Evolutionary conservation across 2,888 invertebrate genomes (phyloP).

Genomic region (Cheilosia grossa): DNA sequence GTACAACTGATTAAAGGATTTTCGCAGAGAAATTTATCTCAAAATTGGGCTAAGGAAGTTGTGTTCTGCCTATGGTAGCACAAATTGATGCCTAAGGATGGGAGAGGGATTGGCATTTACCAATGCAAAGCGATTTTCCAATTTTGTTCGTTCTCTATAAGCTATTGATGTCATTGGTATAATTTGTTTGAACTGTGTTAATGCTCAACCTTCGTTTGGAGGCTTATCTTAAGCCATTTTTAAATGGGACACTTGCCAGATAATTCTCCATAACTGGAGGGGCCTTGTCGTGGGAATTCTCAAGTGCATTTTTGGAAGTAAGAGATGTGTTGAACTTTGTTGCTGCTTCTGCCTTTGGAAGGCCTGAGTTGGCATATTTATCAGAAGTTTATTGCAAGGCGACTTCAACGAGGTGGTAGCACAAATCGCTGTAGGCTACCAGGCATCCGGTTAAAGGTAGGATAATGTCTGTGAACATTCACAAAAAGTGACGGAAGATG

Average conservation of each 20-base stretch:
- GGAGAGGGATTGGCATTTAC: neutral
- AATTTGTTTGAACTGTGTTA: slow-evolving; percentile 45
- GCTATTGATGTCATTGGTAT: slow-evolving; percentile 58
- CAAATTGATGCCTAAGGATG: slow-evolving; percentile 26
- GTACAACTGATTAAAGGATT: slow-evolving; percentile 71
- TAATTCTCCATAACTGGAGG: slow-evolving; percentile 29
- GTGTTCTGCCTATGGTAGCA: slow-evolving; percentile 21
- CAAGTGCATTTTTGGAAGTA: no score
- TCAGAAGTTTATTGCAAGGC: no score
- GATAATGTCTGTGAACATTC: no score
- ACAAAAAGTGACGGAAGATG: no score
- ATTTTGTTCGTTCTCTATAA: slow-evolving; percentile 30
- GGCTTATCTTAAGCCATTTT: slow-evolving; percentile 27
- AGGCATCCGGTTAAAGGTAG: no score
- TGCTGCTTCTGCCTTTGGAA: no score
- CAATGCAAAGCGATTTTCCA: slow-evolving; percentile 33
- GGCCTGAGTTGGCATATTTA: no score
- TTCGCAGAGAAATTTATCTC: slow-evolving; percentile 56
- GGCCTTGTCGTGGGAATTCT: neutral
- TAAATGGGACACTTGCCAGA: neutral
- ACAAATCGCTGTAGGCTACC: no score
- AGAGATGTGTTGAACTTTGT: no score
- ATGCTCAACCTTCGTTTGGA: slow-evolving; percentile 20
- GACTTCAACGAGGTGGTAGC: no score
- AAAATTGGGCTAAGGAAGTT: slow-evolving; percentile 29